A percentile compares a stretch with the other conserved stretches of the same genome.
Conservation (phyloP, 30 jellyfish, hydroid and myxozoan species). For the Haliclystus octoradiatus region DNA sequence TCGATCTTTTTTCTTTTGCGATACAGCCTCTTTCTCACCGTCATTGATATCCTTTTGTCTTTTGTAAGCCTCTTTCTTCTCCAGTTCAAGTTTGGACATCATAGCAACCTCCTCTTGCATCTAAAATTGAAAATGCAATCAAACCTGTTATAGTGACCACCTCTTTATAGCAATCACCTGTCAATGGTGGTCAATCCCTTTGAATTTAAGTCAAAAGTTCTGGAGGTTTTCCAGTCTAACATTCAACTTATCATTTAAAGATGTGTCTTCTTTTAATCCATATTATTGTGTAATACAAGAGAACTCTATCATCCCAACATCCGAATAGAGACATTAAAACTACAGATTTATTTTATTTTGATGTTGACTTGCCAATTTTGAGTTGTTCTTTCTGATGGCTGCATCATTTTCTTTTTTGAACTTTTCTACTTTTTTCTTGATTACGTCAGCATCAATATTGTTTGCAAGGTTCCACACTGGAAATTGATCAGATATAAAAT, state of each 20-base stretch:
- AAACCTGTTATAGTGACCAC: no score
- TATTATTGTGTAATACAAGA: no score
- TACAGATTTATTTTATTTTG: no score
- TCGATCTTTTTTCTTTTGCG: constrained; percentile 55
- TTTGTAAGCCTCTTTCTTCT: constrained; percentile 42
- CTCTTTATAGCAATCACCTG: no score
- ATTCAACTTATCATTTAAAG: no score
- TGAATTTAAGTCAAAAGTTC: no score
- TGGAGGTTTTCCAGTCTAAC: no score
- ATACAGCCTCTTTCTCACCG: constrained; percentile 36
- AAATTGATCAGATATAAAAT: no score
- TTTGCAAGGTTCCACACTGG: constrained; percentile 63
- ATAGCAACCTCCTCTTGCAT: constrained; percentile 68
- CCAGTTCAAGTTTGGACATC: constrained; percentile 39
- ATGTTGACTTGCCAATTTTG: constrained; percentile 38
- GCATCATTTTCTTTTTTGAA: constrained; percentile 75
- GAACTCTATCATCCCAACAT: no score
- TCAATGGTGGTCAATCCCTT: no score
- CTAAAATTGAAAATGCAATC: constrained; percentile 4
- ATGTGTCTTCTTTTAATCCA: no score
- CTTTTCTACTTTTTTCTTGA: constrained; percentile 61
- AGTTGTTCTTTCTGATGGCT: constrained; percentile 49
- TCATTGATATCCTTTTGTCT: constrained; percentile 19
- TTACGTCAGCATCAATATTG: constrained; percentile 68
- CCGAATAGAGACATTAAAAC: no score